phyloP scores from a whole-genome alignment of 2,113 vertebrate species.

The Nesospiza acunhae region DNA sequence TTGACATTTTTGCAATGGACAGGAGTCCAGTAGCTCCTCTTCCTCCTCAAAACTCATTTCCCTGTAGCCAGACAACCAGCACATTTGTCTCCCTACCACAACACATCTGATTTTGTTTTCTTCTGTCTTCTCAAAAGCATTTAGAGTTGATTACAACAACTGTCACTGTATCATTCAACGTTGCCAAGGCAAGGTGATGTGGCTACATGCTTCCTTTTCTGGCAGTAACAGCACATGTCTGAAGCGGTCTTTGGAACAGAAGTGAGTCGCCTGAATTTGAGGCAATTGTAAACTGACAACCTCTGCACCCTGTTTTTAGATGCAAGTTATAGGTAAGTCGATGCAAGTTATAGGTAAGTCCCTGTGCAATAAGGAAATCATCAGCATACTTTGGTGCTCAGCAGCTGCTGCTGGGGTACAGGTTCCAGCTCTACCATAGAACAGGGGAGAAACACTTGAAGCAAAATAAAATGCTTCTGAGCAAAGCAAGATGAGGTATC shows the following conservation, averaged over 20 bases:
- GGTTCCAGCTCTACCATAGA: background rate
- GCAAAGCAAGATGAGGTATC: background rate
- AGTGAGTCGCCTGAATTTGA: background rate
- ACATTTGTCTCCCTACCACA: background rate
- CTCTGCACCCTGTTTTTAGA: background rate
- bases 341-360: background rate
- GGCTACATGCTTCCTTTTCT: background rate
- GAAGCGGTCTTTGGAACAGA: background rate
- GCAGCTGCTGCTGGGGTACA: background rate
- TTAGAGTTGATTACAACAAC: background rate
- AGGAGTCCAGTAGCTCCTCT: background rate
- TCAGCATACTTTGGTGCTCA: background rate
- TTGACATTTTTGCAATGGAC: background rate
- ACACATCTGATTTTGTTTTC: background rate
- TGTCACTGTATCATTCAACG: fast-evolving
- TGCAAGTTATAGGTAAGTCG: background rate
- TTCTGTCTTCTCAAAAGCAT: background rate
- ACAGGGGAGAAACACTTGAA: background rate
- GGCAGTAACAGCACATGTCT: background rate
- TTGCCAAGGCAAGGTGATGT: background rate
- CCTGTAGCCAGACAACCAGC: background rate
- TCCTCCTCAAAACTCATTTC: background rate
- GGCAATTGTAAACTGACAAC: background rate
- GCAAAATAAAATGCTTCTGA: background rate
- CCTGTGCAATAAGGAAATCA: background rate